phyloP scores from a whole-genome alignment of 2,113 vertebrate species.

The Indicator indicator region DNA sequence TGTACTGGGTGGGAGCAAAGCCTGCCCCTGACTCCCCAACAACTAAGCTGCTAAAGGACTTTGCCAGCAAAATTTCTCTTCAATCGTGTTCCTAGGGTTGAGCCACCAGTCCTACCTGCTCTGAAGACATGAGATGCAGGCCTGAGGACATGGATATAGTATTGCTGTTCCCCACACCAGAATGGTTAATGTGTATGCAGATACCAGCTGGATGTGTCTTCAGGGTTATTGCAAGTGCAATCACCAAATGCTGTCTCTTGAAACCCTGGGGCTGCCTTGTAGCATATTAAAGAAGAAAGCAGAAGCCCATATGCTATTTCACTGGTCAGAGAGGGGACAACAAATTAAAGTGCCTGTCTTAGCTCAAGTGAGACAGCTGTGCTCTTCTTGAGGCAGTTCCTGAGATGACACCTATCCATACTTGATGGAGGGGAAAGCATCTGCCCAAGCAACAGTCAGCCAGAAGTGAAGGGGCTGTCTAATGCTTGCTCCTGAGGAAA shows the following conservation, averaged over 20 bases:
- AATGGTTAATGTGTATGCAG: not conserved
- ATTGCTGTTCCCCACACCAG: not conserved
- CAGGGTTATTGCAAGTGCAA: not conserved
- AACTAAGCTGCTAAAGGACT: not conserved
- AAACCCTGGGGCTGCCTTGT: slow-evolving; percentile 8
- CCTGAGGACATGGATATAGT: not conserved
- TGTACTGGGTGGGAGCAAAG: not conserved
- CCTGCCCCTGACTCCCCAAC: not conserved
- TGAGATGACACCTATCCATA: not conserved
- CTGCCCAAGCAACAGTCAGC: not conserved
- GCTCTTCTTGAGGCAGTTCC: slow-evolving; percentile 13
- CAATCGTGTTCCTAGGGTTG: not conserved
- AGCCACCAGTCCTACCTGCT: not conserved
- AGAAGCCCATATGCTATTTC: slow-evolving; percentile 1
- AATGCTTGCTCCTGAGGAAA: not conserved
- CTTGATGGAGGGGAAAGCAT: not conserved
- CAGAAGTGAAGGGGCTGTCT: not conserved
- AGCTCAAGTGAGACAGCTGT: not conserved
- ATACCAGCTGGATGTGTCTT: not conserved
- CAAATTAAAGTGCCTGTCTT: slow-evolving; percentile 38
- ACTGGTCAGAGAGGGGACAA: slow-evolving; percentile 2
- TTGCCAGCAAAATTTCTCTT: not conserved
- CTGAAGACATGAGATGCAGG: not conserved
- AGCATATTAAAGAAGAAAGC: not conserved
- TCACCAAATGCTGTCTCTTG: not conserved